Percentiles rank a stretch among this genome's conserved stretches.
Evolutionary conservation across 2,888 invertebrate genomes (phyloP).

Genomic region (Autographa gamma): DNA sequence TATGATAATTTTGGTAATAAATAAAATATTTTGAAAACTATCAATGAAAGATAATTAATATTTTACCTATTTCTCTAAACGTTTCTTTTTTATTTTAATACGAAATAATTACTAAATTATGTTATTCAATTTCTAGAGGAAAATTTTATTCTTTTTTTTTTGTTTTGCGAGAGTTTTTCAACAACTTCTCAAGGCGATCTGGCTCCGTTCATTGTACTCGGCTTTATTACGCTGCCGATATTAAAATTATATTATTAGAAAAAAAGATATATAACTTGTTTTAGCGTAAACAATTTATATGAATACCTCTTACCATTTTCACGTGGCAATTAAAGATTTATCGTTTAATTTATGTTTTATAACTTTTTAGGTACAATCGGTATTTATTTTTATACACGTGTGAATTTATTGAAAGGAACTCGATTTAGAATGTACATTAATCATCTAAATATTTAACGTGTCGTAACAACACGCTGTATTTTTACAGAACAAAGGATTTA

Average conservation of each 20-base stretch:
- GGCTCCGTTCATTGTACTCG: slow-evolving; percentile 84
- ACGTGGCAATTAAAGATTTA: slow-evolving; percentile 54
- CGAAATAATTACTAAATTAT: slow-evolving; percentile 34
- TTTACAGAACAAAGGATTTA: neutral
- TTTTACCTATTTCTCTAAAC: too few species aligned
- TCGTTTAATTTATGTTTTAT: slow-evolving; percentile 29
- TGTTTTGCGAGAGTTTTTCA: slow-evolving; percentile 66
- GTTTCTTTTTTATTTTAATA: too few species aligned
- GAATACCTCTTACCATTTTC: slow-evolving; percentile 43
- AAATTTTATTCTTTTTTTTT: slow-evolving; percentile 61
- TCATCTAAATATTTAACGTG: neutral
- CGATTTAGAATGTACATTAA: neutral
- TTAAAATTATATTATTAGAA: slow-evolving; percentile 63
- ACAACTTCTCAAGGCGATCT: slow-evolving; percentile 82
- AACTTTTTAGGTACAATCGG: slow-evolving; percentile 35
- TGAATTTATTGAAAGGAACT: neutral
- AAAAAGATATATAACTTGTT: slow-evolving; percentile 63
- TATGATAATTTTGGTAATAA: neutral
- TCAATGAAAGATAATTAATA: neutral
- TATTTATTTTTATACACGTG: slow-evolving; percentile 12
- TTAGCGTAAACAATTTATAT: slow-evolving; percentile 56
- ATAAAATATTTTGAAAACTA: neutral
- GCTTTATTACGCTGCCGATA: slow-evolving; percentile 68
- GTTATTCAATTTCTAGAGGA: slow-evolving; percentile 50
- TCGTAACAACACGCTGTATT: neutral